phyloP scores from a whole-genome alignment of 2,888 invertebrate genomes.

The Latrodectus elegans region DNA sequence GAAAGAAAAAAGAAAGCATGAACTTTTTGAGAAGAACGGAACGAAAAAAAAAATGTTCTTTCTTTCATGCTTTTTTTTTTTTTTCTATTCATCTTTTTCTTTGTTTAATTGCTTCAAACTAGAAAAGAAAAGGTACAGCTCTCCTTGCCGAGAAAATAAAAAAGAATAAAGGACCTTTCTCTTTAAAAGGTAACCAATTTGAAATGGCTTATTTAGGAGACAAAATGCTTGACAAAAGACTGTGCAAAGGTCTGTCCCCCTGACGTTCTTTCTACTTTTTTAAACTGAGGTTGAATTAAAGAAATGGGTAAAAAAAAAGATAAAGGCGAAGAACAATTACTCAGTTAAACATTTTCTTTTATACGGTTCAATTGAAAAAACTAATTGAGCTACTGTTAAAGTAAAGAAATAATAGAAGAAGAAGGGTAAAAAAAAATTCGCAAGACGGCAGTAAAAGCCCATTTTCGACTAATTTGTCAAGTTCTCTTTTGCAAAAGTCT shows the following conservation, averaged over 20 bases:
- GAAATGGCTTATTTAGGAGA: constrained; percentile 67
- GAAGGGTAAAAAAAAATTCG: constrained; percentile 32
- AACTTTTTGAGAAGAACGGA: constrained; percentile 34
- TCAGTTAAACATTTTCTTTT: constrained; percentile 69
- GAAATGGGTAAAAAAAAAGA: constrained; percentile 34
- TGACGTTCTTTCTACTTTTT: constrained; percentile 23
- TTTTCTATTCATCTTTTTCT: constrained; percentile 26
- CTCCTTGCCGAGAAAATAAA: constrained; percentile 3
- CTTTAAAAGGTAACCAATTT: constrained; percentile 64
- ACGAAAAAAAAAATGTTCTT: constrained; percentile 36
- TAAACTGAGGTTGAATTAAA: constrained; percentile 2
- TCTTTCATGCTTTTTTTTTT: constrained; percentile 6
- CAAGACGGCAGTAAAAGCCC: constrained; percentile 60
- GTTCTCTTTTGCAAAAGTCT: constrained; percentile 41
- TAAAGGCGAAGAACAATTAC: constrained; percentile 59
- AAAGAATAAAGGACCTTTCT: constrained; percentile 41
- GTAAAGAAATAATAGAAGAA: constrained; percentile 27
- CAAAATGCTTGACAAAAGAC: constrained; percentile 47
- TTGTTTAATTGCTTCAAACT: constrained; percentile 66
- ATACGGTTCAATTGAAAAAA: constrained; percentile 68
- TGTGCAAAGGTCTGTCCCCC: constrained; percentile 33
- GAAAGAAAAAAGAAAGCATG: constrained; percentile 14
- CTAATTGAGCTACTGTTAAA: constrained; percentile 64
- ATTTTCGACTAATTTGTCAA: constrained; percentile 66
- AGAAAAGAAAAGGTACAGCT: constrained; percentile 42